These are phyloP conservation scores for Campaea margaritaria DNA, from an alignment of 2,888 invertebrate genomes.

Conservation along the genomic window DNA sequence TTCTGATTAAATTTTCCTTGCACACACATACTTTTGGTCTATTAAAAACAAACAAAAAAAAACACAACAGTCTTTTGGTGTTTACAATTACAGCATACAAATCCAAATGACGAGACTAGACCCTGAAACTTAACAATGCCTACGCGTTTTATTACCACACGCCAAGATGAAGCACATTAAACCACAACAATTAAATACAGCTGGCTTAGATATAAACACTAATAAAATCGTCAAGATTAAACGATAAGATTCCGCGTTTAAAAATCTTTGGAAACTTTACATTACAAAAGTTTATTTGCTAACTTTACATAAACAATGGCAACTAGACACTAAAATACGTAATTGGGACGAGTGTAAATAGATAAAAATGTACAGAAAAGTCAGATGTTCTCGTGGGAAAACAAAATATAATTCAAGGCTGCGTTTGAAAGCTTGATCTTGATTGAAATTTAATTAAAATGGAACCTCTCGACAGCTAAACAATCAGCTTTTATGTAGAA, in stretches of 20 bases:
- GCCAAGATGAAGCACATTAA: constrained; percentile 46
- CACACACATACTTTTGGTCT: too few species aligned
- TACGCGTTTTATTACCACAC: constrained; percentile 47
- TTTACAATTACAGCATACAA: constrained; percentile 5
- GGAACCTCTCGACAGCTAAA: constrained; percentile 28
- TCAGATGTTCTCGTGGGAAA: constrained; percentile 66
- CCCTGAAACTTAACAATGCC: constrained; percentile 44
- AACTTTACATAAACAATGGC: constrained; percentile 68
- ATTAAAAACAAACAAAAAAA: too few species aligned
- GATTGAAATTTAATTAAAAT: constrained; percentile 60
- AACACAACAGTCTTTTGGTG: too few species aligned
- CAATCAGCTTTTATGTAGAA: constrained; percentile 32
- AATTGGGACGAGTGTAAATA: constrained; percentile 56
- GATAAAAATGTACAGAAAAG: constrained; percentile 51
- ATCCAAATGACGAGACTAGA: constrained; percentile 29
- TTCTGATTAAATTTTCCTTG: too few species aligned
- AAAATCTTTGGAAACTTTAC: constrained; percentile 61
- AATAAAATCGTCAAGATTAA: constrained; percentile 70
- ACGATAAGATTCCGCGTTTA: constrained; percentile 56
- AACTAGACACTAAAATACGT: constrained; percentile 52
- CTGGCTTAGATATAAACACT: constrained; percentile 53
- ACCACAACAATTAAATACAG: constrained; percentile 48
- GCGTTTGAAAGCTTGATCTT: constrained; percentile 52
- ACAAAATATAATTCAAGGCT: constrained; percentile 62
- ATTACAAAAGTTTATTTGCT: constrained; percentile 66